These are phyloP conservation scores for Tupaia tana DNA, from an alignment of 2,113 vertebrate species.

Conservation along the genomic window DNA sequence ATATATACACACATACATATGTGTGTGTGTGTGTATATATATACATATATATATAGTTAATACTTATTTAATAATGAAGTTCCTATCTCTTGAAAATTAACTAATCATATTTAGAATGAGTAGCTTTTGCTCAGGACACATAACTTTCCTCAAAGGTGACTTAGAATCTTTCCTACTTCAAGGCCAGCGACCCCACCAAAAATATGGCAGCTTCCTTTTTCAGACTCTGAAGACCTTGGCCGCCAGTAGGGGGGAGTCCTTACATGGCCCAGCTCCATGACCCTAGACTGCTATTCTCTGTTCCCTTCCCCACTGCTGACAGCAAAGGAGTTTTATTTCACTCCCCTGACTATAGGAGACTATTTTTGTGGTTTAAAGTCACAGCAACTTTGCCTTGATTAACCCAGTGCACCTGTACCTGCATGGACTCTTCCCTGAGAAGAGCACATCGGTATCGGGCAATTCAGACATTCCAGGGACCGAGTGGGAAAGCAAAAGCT, in stretches of 20 bases:
- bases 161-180: neutral
- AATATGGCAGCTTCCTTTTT: neutral
- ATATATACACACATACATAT: too few species aligned
- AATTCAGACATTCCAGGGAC: neutral
- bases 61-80: neutral
- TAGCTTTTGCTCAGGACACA: neutral
- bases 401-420: neutral
- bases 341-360: neutral
- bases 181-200: neutral
- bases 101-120: neutral
- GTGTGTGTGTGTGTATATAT: neutral
- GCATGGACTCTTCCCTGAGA: neutral
- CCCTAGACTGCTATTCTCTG: neutral
- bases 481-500: neutral
- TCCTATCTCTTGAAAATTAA: neutral
- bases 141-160: constrained; percentile 54
- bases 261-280: neutral
- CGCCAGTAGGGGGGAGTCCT: neutral
- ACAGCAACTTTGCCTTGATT: neutral
- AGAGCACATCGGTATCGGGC: neutral
- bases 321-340: constrained; percentile 35
- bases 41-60: neutral
- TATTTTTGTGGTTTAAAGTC: neutral
- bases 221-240: neutral
- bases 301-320: constrained; percentile 34